Evolutionary conservation across 1,140 invertebrate species (phyloP).

Genomic region (Cylas formicarius): DNA sequence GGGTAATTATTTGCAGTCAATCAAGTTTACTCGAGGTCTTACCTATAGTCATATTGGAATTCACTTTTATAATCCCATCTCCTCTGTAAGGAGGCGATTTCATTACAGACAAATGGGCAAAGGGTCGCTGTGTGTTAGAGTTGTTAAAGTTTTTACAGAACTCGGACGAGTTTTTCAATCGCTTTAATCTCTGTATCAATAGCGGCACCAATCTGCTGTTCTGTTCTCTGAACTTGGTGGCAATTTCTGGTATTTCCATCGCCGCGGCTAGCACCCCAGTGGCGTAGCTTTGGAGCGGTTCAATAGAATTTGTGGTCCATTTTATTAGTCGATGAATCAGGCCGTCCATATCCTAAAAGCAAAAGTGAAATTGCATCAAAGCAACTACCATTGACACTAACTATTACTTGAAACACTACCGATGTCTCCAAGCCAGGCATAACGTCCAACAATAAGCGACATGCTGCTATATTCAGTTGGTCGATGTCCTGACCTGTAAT

Average conservation of each 20-base stretch:
- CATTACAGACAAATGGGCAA: conserved; percentile 50
- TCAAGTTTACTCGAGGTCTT: too few relatives aligned
- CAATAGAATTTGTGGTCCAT: conserved; percentile 80
- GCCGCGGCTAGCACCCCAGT: conserved; percentile 90
- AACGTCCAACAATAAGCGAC: conserved; percentile 82
- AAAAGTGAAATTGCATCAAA: conserved; percentile 17
- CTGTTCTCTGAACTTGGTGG: conserved; percentile 79
- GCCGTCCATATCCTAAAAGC: conserved; percentile 67
- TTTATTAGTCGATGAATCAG: conserved; percentile 77
- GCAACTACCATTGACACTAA: conserved; percentile 7
- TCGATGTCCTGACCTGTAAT: conserved; percentile 57
- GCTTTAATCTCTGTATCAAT: conserved; percentile 74
- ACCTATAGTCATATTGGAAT: too few relatives aligned
- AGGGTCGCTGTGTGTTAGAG: conserved; percentile 43
- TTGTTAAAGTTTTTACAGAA: conserved; percentile 21
- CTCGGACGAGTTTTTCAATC: conserved; percentile 51
- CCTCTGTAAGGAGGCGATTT: conserved; percentile 33
- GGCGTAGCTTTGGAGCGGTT: conserved; percentile 90
- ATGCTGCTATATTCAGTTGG: conserved; percentile 78
- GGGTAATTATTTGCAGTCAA: too few relatives aligned
- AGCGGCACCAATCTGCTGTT: conserved; percentile 81
- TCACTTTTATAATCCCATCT: conserved; percentile 25
- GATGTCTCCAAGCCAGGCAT: conserved; percentile 90
- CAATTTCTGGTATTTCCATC: conserved; percentile 94
- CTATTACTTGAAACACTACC: conserved; percentile 76